These are phyloP conservation scores for Pandion haliaetus DNA, from an alignment of 2,113 vertebrate genomes.

Conservation along the genomic window DNA sequence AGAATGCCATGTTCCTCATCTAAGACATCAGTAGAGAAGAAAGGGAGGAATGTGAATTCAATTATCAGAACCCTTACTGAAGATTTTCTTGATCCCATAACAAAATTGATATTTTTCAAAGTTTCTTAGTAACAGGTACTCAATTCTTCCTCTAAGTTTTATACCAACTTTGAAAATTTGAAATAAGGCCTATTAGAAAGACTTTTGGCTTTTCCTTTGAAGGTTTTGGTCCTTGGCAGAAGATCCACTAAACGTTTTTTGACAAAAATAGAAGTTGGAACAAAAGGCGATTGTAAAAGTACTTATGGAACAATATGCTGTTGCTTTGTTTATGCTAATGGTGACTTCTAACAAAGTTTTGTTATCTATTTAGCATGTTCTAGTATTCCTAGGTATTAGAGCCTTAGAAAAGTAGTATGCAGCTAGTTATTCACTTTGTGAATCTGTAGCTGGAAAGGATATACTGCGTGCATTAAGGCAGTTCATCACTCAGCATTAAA, in stretches of 20 bases:
- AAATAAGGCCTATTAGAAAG: neutral
- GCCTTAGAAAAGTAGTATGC: neutral
- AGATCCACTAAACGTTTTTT: neutral
- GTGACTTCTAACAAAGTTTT: neutral
- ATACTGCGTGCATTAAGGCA: neutral
- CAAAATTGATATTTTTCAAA: neutral
- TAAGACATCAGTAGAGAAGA: neutral
- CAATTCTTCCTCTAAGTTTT: neutral
- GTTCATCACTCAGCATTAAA: neutral
- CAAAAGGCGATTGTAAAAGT: neutral
- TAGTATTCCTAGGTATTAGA: neutral
- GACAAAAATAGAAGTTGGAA: neutral
- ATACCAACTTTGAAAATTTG: neutral
- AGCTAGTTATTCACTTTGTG: neutral
- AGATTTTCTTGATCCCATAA: neutral
- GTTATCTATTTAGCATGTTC: neutral
- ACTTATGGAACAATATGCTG: accelerated
- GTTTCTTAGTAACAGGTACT: neutral
- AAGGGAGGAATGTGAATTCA: neutral
- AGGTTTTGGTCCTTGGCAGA: neutral
- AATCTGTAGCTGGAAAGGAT: neutral
- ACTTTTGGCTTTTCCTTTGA: neutral
- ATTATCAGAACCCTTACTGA: neutral
- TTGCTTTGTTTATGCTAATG: neutral
- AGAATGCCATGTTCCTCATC: neutral